Conservation (phyloP, 37 sponge, comb jelly and placozoan species). For the Eunapius fragilis region DNA sequence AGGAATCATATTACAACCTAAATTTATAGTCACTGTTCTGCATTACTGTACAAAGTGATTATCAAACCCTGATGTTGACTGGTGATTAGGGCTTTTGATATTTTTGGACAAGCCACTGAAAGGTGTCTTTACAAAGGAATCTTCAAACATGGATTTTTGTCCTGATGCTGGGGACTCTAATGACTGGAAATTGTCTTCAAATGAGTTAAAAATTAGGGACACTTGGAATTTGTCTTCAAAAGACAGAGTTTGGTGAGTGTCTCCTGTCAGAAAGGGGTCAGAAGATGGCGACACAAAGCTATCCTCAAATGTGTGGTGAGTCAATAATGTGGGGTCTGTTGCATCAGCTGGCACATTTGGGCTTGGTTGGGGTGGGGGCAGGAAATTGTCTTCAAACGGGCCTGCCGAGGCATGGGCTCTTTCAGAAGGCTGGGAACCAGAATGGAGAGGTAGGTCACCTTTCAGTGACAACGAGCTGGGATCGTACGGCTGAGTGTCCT, state of each 20-base stretch:
- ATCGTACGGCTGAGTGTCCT: neutral
- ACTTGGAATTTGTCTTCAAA: neutral
- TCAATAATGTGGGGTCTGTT: neutral
- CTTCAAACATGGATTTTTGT: neutral
- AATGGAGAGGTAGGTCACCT: neutral
- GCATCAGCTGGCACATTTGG: neutral
- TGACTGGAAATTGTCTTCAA: neutral
- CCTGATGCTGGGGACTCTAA: neutral
- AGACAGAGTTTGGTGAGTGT: neutral
- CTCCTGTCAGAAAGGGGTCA: neutral
- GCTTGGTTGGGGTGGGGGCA: neutral
- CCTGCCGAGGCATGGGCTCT: neutral
- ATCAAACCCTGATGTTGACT: neutral
- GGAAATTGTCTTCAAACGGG: neutral
- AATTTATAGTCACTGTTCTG: no score
- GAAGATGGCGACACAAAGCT: neutral
- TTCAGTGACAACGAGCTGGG: neutral
- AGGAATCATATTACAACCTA: no score
- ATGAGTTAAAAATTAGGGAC: neutral
- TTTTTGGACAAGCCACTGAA: neutral
- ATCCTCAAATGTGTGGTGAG: neutral
- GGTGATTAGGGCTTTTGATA: neutral
- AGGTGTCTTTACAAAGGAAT: neutral
- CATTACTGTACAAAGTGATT: neutral
- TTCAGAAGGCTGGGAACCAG: neutral